A percentile compares a stretch with the other conserved stretches of the same genome.
Conservation (phyloP, 2,888 invertebrate species). For the Protula sp. region DNA sequence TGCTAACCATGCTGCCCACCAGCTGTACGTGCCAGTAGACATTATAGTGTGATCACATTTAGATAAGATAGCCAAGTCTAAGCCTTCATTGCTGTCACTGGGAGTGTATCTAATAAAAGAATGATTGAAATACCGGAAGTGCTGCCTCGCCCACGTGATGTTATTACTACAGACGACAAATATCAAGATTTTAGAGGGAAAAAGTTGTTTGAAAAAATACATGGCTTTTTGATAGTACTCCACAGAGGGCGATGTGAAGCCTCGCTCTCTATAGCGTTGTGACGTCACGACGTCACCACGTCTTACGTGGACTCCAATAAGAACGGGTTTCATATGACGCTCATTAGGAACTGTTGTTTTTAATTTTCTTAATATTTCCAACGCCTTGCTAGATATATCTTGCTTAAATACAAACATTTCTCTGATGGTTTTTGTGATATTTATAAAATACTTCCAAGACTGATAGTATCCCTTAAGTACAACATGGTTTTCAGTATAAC, state of each 20-base stretch:
- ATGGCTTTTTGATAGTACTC: not conserved
- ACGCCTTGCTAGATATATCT: not conserved
- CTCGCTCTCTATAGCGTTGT: not conserved
- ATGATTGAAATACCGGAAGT: too few species aligned
- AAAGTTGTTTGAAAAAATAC: not conserved
- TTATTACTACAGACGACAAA: not conserved
- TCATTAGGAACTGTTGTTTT: too few species aligned
- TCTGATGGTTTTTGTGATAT: not conserved
- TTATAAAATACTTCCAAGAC: not conserved
- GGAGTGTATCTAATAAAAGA: too few species aligned
- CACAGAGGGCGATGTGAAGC: not conserved
- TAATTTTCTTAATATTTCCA: not conserved
- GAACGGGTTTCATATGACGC: not conserved
- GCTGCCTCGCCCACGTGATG: not conserved
- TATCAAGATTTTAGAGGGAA: not conserved
- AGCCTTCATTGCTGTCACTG: not conserved
- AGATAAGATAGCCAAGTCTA: constrained; percentile 28
- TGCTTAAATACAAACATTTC: not conserved
- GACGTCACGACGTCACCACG: not conserved
- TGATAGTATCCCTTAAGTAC: not conserved
- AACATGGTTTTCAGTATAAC: not conserved
- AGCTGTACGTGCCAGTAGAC: constrained; percentile 31
- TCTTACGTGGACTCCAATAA: constrained; percentile 1
- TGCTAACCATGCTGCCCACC: constrained; percentile 19
- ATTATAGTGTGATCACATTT: constrained; percentile 30